phyloP scores from a whole-genome alignment of 2,113 vertebrate species.

The Anarrhichthys ocellatus region DNA sequence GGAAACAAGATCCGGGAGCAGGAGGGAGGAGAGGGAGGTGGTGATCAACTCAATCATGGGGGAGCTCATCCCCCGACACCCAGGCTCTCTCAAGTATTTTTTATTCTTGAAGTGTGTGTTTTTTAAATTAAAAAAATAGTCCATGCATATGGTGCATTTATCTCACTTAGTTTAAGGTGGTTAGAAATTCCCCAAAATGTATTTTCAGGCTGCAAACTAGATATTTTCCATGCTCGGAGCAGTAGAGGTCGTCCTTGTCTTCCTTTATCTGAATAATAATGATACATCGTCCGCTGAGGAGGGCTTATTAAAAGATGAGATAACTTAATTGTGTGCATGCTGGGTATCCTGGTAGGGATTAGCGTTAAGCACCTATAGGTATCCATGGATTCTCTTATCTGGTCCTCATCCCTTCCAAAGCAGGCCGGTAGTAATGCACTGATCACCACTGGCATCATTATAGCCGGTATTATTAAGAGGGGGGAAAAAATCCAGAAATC shows the following conservation, averaged over 20 bases:
- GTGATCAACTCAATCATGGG: slow-evolving; percentile 31
- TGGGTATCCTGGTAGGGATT: slow-evolving; percentile 48
- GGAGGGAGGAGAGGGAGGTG: slow-evolving; percentile 2
- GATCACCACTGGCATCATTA: slow-evolving; percentile 81
- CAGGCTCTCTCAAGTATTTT: background rate
- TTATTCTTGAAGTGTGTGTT: background rate
- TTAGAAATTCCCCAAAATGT: background rate
- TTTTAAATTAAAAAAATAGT: background rate
- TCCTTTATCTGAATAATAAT: slow-evolving; percentile 50
- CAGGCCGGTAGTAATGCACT: slow-evolving; percentile 70
- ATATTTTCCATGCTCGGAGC: slow-evolving; percentile 32
- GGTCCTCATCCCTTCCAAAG: slow-evolving; percentile 52
- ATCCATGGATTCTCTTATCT: slow-evolving; percentile 63
- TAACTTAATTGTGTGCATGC: slow-evolving; percentile 66
- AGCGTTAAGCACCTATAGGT: slow-evolving; percentile 56
- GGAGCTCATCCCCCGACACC: slow-evolving; percentile 26
- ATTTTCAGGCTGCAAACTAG: slow-evolving; percentile 5
- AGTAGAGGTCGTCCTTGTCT: slow-evolving; percentile 58
- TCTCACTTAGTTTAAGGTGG: slow-evolving; percentile 6
- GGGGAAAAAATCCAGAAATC: slow-evolving; percentile 71
- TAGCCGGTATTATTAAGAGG: slow-evolving; percentile 78
- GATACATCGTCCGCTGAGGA: slow-evolving; percentile 31
- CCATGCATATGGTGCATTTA: slow-evolving; percentile 3
- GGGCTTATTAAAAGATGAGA: slow-evolving; percentile 65
- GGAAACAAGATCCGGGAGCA: slow-evolving; percentile 36